Conservation (phyloP, 2,888 invertebrate genomes). For the Malthinus seriepunctatus region DNA sequence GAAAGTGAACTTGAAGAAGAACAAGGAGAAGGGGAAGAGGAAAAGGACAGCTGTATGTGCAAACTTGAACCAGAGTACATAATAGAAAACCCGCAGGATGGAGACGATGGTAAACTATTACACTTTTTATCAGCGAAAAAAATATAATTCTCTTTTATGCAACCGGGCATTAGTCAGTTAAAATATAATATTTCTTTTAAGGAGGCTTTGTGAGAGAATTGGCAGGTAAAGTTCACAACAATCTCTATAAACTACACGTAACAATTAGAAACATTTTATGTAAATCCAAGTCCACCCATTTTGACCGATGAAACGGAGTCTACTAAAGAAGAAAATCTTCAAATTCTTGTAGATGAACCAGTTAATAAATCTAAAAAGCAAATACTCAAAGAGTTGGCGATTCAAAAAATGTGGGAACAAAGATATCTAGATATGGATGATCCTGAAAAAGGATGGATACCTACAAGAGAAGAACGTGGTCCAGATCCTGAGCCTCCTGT, state of each 20-base stretch:
- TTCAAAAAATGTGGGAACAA: constrained; percentile 46
- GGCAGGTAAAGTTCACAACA: background rate
- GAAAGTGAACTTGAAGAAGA: constrained; percentile 12
- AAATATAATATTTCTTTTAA: no score
- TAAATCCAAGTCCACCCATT: background rate
- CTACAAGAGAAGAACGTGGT: constrained; percentile 10
- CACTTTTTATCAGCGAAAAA: no score
- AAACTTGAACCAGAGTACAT: background rate
- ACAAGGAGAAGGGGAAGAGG: constrained; percentile 6
- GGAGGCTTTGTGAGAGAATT: background rate
- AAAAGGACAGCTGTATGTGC: constrained; percentile 3
- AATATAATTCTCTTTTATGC: no score
- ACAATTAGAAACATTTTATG: background rate
- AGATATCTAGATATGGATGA: constrained; percentile 42
- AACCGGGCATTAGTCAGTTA: no score
- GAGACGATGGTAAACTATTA: background rate
- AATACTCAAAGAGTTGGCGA: constrained; percentile 31
- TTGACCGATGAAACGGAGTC: no score
- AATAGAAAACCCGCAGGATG: background rate
- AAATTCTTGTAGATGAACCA: no score
- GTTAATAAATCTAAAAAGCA: background rate
- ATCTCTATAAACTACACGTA: background rate
- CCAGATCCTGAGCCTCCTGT: constrained; percentile 14
- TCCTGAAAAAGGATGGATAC: constrained; percentile 43
- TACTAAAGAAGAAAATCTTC: no score